Evolutionary conservation across 2,797 vertebrate species (phyloP).

Genomic region (Gobionotothen gibberifrons): DNA sequence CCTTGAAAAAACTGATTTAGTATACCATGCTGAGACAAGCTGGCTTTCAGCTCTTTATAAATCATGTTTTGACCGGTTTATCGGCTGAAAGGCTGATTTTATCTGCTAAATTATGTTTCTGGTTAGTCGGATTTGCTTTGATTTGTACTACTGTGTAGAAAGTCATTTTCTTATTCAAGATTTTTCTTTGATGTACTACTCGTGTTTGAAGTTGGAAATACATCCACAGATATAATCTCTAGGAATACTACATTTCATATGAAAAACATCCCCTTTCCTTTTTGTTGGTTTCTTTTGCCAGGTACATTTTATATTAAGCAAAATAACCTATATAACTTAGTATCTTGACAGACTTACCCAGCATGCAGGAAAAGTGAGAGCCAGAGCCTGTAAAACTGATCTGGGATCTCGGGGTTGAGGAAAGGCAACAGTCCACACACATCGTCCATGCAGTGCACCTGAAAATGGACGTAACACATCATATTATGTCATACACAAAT

Average conservation of each 20-base stretch:
- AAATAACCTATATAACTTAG: slow-evolving; percentile 11
- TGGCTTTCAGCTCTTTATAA: background rate
- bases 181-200: background rate
- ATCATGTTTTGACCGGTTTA: background rate
- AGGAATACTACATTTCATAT: background rate
- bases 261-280: background rate
- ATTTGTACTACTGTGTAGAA: background rate
- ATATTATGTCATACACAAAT: background rate
- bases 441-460: slow-evolving; percentile 99
- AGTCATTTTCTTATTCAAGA: background rate
- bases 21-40: background rate
- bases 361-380: slow-evolving; percentile 97
- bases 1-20: slow-evolving; percentile 14
- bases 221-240: background rate
- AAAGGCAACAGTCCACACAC: slow-evolving; percentile 97
- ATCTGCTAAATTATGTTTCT: background rate
- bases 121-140: background rate
- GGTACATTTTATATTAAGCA: background rate
- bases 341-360: slow-evolving; percentile 86
- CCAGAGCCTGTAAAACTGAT: slow-evolving; percentile 98
- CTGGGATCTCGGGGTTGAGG: slow-evolving; percentile 96
- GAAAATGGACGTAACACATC: slow-evolving; percentile 20
- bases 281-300: slow-evolving; percentile 3
- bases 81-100: background rate
- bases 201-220: background rate